Conservation (phyloP, 2,797 vertebrate species). For the Labroides dimidiatus region DNA sequence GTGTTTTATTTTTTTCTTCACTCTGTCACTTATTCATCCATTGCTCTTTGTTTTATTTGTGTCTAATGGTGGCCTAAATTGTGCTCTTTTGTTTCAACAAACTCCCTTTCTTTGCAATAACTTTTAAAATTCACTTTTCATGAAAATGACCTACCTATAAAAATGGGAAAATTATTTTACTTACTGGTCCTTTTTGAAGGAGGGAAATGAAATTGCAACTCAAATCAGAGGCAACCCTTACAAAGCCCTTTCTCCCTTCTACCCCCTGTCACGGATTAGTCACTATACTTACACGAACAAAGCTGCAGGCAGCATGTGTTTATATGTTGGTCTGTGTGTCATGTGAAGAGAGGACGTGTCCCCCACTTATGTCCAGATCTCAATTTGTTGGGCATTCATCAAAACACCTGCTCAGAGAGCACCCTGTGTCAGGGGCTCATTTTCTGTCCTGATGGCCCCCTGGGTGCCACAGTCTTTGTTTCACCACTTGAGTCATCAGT, state of each 20-base stretch:
- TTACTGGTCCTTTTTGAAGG: not conserved
- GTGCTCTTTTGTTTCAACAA: slow-evolving; percentile 49
- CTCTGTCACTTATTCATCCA: slow-evolving; percentile 8
- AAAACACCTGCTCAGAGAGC: slow-evolving; percentile 81
- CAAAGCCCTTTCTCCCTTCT: slow-evolving; percentile 39
- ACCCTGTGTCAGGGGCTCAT: slow-evolving; percentile 67
- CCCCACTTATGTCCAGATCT: slow-evolving; percentile 76
- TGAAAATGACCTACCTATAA: slow-evolving; percentile 34
- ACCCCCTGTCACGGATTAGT: slow-evolving; percentile 75
- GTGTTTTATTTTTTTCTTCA: slow-evolving; percentile 45
- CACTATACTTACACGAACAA: slow-evolving; percentile 73
- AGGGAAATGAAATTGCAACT: not conserved
- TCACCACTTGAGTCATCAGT: slow-evolving; percentile 84
- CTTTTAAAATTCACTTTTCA: slow-evolving; percentile 15
- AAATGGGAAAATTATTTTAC: not conserved
- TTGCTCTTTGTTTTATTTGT: slow-evolving; percentile 58
- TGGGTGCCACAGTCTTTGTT: slow-evolving; percentile 70
- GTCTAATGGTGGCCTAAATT: slow-evolving; percentile 56
- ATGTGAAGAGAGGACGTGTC: slow-evolving; percentile 68
- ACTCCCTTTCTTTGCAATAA: slow-evolving; percentile 32
- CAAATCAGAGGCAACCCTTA: slow-evolving; percentile 1
- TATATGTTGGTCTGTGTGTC: slow-evolving; percentile 62
- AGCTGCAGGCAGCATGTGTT: slow-evolving; percentile 67
- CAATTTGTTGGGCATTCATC: slow-evolving; percentile 84
- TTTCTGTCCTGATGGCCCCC: slow-evolving; percentile 66